Evolutionary conservation across 2,888 invertebrate genomes (phyloP).

Genomic region (Protonemura montana): DNA sequence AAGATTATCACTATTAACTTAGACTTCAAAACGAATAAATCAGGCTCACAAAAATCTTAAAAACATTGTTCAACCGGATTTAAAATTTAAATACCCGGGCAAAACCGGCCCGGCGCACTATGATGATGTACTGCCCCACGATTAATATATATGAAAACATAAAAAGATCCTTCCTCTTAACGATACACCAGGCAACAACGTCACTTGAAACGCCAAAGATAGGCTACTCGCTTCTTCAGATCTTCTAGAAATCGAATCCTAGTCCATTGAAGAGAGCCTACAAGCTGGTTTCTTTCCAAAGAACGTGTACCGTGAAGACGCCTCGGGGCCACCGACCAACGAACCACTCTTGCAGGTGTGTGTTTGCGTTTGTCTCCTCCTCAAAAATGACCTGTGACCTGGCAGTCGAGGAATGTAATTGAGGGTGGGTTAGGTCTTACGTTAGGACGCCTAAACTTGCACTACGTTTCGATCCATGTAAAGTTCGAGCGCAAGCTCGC

Average conservation of each 20-base stretch:
- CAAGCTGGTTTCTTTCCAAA: background rate
- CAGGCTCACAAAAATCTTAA: background rate
- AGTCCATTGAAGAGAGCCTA: background rate
- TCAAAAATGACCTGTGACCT: background rate
- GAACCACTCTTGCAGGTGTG: constrained; percentile 12
- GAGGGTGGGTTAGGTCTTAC: background rate
- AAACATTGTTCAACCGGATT: background rate
- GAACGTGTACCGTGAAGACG: background rate
- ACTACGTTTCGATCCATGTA: too few species aligned
- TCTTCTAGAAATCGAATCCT: background rate
- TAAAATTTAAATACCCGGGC: background rate
- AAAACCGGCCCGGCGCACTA: background rate
- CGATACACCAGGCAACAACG: background rate
- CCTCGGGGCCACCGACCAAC: background rate
- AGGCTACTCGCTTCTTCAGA: background rate
- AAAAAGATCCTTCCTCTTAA: background rate
- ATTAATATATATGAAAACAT: background rate
- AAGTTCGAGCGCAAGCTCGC: too few species aligned
- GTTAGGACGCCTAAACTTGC: too few species aligned
- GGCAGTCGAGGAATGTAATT: background rate
- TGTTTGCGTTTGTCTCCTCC: background rate
- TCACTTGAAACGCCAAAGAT: too few species aligned
- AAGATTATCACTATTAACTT: background rate
- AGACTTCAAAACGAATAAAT: background rate
- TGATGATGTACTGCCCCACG: background rate